Conservation (phyloP, 2,113 vertebrate species). For the Tachycineta bicolor region DNA sequence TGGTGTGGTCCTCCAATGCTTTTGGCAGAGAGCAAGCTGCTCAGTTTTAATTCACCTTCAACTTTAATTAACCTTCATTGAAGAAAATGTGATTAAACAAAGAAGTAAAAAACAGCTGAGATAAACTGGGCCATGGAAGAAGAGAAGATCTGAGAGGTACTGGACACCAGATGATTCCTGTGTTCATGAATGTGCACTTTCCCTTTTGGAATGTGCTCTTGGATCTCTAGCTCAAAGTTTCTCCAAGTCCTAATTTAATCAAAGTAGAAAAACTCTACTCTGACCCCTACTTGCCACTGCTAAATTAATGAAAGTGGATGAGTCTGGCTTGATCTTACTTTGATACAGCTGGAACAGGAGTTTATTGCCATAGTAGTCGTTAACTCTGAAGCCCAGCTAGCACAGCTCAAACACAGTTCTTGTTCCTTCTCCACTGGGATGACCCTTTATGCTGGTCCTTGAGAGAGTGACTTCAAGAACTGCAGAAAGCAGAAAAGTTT, state of each 20-base stretch:
- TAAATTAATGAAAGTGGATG: background rate
- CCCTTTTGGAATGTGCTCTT: background rate
- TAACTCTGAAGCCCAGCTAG: background rate
- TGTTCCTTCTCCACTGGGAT: background rate
- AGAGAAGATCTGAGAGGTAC: background rate
- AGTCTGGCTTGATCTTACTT: background rate
- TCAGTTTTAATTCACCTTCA: background rate
- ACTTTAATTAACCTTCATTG: background rate
- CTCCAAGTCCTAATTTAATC: background rate
- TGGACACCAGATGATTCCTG: background rate
- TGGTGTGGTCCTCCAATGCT: background rate
- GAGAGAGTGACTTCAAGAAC: background rate
- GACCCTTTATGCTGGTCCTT: background rate
- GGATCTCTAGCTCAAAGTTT: background rate
- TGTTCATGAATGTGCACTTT: background rate
- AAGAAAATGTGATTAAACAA: background rate
- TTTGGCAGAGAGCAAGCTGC: background rate
- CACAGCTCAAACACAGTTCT: background rate
- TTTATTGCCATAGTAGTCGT: background rate
- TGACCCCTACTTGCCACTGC: background rate
- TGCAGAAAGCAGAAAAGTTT: background rate
- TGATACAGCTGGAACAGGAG: background rate
- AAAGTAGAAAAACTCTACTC: background rate
- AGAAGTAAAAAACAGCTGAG: background rate
- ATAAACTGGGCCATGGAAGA: background rate